phyloP scores from a whole-genome alignment of 2,113 vertebrate species.

The Oxyruncus cristatus region DNA sequence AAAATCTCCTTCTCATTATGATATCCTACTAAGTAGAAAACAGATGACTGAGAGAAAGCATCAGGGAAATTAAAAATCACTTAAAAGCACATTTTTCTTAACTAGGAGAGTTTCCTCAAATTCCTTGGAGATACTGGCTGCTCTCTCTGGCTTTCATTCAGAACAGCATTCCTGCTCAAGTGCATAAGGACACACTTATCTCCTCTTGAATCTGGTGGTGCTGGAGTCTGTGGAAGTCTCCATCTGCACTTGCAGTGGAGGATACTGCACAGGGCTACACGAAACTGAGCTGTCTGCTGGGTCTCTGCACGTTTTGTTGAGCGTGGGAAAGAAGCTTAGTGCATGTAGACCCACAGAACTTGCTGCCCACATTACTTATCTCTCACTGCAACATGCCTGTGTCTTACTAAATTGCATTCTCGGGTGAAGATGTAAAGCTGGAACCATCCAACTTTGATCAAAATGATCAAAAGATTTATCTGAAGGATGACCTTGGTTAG shows the following conservation, averaged over 20 bases:
- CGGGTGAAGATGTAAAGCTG: background rate
- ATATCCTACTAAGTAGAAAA: background rate
- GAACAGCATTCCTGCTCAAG: background rate
- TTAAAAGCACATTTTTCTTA: constrained; percentile 33
- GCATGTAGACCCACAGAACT: background rate
- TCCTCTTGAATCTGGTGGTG: background rate
- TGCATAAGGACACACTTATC: background rate
- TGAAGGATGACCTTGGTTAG: background rate
- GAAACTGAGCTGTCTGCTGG: fast-evolving
- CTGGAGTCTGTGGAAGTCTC: background rate
- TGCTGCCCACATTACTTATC: background rate
- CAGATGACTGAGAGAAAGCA: background rate
- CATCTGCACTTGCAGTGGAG: background rate
- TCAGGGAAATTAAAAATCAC: constrained; percentile 6
- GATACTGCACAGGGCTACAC: background rate
- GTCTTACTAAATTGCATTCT: background rate
- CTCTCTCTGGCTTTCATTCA: background rate
- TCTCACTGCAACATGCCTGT: background rate
- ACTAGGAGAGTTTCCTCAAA: background rate
- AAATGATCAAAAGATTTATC: background rate
- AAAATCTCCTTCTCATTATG: background rate
- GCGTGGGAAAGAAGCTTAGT: background rate
- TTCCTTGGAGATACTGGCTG: background rate
- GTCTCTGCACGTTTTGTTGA: fast-evolving
- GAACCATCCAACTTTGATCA: background rate